Evolutionary conservation across 1,140 invertebrate genomes (phyloP).

Genomic region (Meloidogyne hapla): DNA sequence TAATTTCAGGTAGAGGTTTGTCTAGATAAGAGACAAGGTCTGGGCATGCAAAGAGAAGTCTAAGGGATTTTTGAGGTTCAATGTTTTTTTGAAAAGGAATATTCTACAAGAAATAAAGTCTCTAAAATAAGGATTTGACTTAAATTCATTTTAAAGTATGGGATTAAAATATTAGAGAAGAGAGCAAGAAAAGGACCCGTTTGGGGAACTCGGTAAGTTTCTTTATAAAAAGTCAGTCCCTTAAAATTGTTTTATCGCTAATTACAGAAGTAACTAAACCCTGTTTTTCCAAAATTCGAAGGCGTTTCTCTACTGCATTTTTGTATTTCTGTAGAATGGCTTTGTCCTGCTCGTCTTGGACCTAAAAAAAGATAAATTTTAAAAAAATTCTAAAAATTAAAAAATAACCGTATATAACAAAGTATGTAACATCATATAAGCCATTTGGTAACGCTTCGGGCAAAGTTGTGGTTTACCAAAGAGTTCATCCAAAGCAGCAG

Average conservation of each 20-base stretch:
- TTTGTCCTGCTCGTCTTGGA: conserved; percentile 62
- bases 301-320: conserved; percentile 84
- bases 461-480: conserved; percentile 87
- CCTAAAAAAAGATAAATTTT: conserved; percentile 43
- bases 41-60: too few species aligned
- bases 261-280: conserved; percentile 24
- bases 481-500: conserved; percentile 91
- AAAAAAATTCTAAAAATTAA: background rate
- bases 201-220: background rate
- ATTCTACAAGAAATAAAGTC: too few species aligned
- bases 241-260: conserved; percentile 28
- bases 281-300: conserved; percentile 72
- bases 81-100: too few species aligned
- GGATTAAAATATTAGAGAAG: too few species aligned
- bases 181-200: background rate
- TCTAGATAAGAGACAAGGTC: too few species aligned
- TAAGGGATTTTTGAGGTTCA: too few species aligned
- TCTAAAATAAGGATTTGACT: too few species aligned
- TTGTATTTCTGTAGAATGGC: conserved; percentile 72
- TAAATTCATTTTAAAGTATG: too few species aligned
- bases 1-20: too few species aligned
- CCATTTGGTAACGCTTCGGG: conserved; percentile 91
- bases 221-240: conserved; percentile 19
- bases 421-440: conserved; percentile 93
- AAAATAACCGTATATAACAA: conserved; percentile 83